Conservation (phyloP, 2,888 invertebrate species). For the Patella depressa region DNA sequence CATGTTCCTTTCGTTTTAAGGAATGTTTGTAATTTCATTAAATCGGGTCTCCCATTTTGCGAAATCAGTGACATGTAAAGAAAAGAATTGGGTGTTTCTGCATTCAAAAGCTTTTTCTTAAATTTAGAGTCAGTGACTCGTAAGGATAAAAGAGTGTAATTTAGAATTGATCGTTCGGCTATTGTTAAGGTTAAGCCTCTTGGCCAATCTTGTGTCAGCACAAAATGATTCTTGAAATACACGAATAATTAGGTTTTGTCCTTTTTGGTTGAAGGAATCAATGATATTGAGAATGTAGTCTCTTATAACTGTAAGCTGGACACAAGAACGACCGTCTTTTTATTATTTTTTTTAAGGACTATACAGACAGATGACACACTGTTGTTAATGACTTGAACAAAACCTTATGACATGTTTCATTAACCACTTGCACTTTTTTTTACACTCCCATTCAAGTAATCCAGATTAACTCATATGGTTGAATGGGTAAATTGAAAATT, state of each 20-base stretch:
- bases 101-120: background rate
- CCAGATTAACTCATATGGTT: too few species aligned
- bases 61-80: constrained; percentile 3
- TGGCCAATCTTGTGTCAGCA: background rate
- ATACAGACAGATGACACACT: too few species aligned
- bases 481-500: too few species aligned
- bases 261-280: background rate
- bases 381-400: too few species aligned
- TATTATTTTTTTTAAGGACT: too few species aligned
- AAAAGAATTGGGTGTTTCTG: constrained; percentile 1
- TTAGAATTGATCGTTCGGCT: background rate
- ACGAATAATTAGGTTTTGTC: background rate
- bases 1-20: background rate
- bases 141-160: constrained; percentile 3
- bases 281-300: background rate
- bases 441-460: too few species aligned
- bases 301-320: too few species aligned
- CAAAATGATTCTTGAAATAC: background rate
- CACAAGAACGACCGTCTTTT: too few species aligned
- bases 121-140: background rate
- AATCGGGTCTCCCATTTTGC: background rate
- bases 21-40: constrained; percentile 4
- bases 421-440: too few species aligned
- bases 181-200: constrained; percentile 3
- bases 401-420: too few species aligned